Evolutionary conservation across 2,888 invertebrate species (phyloP).

Genomic region (Acanthosepion lycidas): DNA sequence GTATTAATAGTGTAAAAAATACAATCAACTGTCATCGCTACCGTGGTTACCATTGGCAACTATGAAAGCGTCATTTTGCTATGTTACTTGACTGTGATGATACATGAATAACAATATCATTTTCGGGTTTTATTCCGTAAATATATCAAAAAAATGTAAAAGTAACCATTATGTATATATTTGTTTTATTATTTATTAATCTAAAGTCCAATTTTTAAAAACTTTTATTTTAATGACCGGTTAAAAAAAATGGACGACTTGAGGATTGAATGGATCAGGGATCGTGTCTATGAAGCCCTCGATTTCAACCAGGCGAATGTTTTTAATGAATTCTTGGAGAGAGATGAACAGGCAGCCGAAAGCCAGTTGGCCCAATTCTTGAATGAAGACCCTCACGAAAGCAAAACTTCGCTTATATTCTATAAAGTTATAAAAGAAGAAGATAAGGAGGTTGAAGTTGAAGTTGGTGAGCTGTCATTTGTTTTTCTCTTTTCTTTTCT

Average conservation of each 20-base stretch:
- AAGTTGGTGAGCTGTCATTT: slow-evolving; percentile 70
- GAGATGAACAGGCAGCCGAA: slow-evolving; percentile 73
- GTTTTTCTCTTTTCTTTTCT: no score
- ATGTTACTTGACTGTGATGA: no score
- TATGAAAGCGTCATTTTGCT: not conserved
- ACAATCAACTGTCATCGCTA: no score
- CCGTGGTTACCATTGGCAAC: not conserved
- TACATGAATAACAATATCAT: not conserved
- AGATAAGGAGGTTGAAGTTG: slow-evolving; percentile 74
- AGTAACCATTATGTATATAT: no score
- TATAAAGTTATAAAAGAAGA: slow-evolving; percentile 73
- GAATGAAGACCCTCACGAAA: slow-evolving; percentile 74
- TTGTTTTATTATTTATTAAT: not conserved
- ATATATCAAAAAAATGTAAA: not conserved
- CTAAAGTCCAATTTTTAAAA: not conserved
- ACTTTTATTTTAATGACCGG: not conserved
- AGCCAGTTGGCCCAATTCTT: slow-evolving; percentile 72
- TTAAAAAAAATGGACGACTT: slow-evolving; percentile 72
- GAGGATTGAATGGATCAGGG: slow-evolving; percentile 74
- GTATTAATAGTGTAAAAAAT: no score
- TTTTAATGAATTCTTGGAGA: slow-evolving; percentile 74
- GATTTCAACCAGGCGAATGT: slow-evolving; percentile 70
- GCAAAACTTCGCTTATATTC: slow-evolving; percentile 70
- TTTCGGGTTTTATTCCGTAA: not conserved
- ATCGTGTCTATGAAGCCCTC: slow-evolving; percentile 70